phyloP scores from a whole-genome alignment of 2,797 vertebrate species.

The Dicrostonyx torquatus region DNA sequence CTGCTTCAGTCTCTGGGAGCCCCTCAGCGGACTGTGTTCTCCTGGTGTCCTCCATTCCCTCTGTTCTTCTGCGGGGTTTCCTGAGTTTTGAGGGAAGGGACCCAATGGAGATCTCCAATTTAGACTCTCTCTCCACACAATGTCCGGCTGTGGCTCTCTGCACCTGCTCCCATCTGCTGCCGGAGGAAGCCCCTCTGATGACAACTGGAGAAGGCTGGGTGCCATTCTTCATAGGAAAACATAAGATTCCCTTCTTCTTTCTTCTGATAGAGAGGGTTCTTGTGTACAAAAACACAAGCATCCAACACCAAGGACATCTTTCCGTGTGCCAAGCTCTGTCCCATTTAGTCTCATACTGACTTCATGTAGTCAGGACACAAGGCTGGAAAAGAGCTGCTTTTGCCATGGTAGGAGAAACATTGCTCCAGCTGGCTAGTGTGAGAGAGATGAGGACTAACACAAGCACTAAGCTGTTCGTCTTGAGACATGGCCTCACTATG shows the following conservation, averaged over 20 bases:
- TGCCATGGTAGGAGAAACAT: neutral
- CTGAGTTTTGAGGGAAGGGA: neutral
- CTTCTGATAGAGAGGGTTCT: neutral
- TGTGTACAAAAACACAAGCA: neutral
- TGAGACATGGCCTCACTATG: neutral
- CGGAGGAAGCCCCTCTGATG: neutral
- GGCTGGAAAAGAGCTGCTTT: neutral
- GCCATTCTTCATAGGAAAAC: neutral
- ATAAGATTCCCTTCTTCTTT: neutral
- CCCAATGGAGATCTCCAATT: neutral
- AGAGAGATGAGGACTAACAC: neutral
- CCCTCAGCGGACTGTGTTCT: neutral
- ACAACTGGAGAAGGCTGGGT: neutral
- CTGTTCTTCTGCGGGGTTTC: neutral
- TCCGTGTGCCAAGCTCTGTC: neutral
- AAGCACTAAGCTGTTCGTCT: neutral
- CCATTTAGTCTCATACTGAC: too few relatives aligned
- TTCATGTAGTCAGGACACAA: neutral
- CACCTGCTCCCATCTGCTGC: neutral
- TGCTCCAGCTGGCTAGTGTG: neutral
- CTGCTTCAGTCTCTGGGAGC: neutral
- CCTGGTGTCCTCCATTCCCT: neutral
- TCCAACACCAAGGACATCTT: neutral
- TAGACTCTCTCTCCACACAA: neutral
- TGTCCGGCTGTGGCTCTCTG: neutral